Percentiles rank a stretch among this genome's conserved stretches.
phyloP scores from a whole-genome alignment of 1,140 invertebrate species.

The Ctenoplectra terminalis region DNA sequence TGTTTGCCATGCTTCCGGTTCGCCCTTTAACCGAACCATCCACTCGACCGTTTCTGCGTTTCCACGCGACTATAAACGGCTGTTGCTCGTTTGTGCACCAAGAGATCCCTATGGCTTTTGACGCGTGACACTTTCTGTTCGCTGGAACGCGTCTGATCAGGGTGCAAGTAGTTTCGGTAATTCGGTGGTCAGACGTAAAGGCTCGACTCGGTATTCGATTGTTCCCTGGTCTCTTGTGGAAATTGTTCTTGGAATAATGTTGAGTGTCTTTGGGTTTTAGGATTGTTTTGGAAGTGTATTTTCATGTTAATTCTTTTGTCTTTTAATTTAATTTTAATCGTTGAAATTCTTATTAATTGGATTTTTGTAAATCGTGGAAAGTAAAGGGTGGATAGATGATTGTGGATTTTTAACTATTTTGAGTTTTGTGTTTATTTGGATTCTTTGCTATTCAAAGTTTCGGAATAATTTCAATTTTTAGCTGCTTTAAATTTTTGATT shows the following conservation, averaged over 20 bases:
- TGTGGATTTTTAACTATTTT: no score
- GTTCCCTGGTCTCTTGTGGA: neutral
- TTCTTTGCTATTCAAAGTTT: no score
- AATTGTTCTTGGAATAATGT: neutral
- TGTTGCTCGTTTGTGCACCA: neutral
- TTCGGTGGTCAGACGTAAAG: neutral
- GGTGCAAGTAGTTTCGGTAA: neutral
- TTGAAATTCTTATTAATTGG: no score
- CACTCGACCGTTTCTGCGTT: conserved; percentile 5
- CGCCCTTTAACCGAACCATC: conserved; percentile 1
- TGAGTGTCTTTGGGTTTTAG: neutral
- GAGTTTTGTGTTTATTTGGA: no score
- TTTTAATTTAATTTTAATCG: no score
- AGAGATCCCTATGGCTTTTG: neutral
- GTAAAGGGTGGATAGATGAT: no score
- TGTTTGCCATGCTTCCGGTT: conserved; percentile 20
- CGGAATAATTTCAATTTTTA: no score
- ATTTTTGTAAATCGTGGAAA: no score
- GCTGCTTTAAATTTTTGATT: no score
- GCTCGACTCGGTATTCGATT: no score
- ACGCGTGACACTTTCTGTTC: neutral
- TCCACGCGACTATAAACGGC: neutral
- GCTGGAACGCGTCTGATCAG: neutral
- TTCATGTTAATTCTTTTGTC: no score
- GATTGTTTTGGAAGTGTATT: no score